Evolutionary conservation across 2,113 vertebrate genomes (phyloP).

Genomic region (Maccullochella peelii): DNA sequence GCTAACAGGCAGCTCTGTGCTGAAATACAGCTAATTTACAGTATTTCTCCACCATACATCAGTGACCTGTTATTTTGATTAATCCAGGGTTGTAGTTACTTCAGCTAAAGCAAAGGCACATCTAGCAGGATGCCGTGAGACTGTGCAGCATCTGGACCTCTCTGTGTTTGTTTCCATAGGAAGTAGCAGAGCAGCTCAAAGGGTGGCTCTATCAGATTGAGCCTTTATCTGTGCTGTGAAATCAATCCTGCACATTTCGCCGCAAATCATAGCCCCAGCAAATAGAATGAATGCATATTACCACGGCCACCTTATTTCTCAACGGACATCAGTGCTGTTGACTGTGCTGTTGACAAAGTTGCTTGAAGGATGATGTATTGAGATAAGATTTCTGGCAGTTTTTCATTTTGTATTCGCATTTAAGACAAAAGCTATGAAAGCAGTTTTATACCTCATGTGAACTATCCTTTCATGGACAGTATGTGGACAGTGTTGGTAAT

Average conservation of each 20-base stretch:
- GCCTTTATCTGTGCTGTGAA: neutral
- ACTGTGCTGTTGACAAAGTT: neutral
- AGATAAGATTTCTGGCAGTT: neutral
- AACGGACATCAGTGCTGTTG: neutral
- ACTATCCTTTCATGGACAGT: neutral
- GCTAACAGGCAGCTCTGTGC: neutral
- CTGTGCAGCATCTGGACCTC: slow-evolving; percentile 29
- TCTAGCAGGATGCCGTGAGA: slow-evolving; percentile 37
- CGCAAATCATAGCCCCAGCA: neutral
- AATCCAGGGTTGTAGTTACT: neutral
- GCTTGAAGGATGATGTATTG: neutral
- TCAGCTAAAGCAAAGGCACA: slow-evolving; percentile 10
- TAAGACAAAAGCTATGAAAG: neutral
- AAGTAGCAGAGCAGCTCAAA: slow-evolving; percentile 10
- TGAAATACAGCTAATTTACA: slow-evolving; percentile 1
- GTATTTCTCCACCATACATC: neutral
- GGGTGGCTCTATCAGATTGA: neutral
- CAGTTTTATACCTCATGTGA: neutral
- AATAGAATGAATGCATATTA: neutral
- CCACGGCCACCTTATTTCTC: neutral
- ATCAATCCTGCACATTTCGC: slow-evolving; percentile 6
- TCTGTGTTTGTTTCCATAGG: slow-evolving; percentile 53
- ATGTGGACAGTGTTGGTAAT: neutral
- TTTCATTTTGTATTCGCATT: neutral
- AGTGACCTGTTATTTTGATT: neutral